Conservation (phyloP, 2,888 invertebrate species). For the Resseliella maxima region DNA sequence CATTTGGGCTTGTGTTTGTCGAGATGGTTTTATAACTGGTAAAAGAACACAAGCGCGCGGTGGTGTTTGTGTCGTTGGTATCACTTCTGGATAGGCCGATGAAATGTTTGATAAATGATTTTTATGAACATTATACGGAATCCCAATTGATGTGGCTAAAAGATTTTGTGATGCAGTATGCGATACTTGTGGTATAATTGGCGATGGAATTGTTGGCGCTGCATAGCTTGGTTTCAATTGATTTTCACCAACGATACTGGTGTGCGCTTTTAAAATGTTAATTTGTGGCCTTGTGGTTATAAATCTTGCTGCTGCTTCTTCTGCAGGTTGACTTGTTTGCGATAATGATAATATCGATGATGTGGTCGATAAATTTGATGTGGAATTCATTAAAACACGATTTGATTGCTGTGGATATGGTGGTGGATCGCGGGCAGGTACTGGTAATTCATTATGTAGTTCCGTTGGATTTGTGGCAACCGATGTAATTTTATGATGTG, state of each 20-base stretch:
- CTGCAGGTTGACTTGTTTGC: conserved; percentile 69
- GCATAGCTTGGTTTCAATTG: conserved; percentile 72
- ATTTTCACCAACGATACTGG: conserved; percentile 75
- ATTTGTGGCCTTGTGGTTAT: conserved; percentile 82
- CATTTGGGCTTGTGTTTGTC: too few relatives aligned
- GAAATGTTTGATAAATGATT: conserved; percentile 70
- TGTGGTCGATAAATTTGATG: conserved; percentile 65
- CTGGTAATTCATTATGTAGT: conserved; percentile 56
- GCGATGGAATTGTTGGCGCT: conserved; percentile 64
- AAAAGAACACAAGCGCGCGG: conserved; percentile 71
- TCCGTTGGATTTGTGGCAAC: conserved; percentile 60
- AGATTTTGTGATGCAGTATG: conserved; percentile 44
- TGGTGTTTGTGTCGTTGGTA: conserved; percentile 64
- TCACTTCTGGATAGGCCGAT: conserved; percentile 69
- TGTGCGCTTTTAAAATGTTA: conserved; percentile 81
- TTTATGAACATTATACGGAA: conserved; percentile 71
- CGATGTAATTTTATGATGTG: conserved; percentile 72
- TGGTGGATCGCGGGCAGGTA: conserved; percentile 73
- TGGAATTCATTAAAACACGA: conserved; percentile 59
- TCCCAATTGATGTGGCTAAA: conserved; percentile 64
- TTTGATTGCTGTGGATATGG: conserved; percentile 70
- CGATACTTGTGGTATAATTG: neutral
- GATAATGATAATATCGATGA: conserved; percentile 64
- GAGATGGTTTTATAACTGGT: conserved; percentile 73
- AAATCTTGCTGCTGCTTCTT: conserved; percentile 80